phyloP scores from a whole-genome alignment of 2,888 invertebrate species.

The Sesia bembeciformis region DNA sequence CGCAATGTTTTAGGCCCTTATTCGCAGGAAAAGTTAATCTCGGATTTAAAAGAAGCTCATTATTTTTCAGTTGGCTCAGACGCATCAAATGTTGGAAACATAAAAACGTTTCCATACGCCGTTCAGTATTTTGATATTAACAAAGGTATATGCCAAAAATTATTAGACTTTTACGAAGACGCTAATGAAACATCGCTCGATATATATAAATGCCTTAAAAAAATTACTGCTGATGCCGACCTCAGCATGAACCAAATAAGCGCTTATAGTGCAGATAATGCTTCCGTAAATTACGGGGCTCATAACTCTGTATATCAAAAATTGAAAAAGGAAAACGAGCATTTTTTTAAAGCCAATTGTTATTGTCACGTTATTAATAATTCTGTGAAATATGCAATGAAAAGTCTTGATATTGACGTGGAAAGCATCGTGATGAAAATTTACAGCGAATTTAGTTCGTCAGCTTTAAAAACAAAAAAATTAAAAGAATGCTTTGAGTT shows the following conservation, averaged over 20 bases:
- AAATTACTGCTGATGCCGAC: neutral
- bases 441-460: too few relatives aligned
- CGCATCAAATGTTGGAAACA: neutral
- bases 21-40: neutral
- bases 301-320: neutral
- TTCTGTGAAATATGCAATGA: too few relatives aligned
- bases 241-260: neutral
- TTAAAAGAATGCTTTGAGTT: too few relatives aligned
- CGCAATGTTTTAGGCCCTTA: neutral
- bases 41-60: neutral
- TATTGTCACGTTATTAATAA: too few relatives aligned
- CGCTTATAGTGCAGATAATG: neutral
- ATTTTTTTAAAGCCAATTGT: too few relatives aligned
- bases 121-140: conserved; percentile 1
- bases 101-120: conserved; percentile 1
- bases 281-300: neutral
- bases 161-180: conserved; percentile 2
- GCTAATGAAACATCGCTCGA: conserved; percentile 2
- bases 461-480: too few relatives aligned
- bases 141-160: neutral
- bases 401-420: too few relatives aligned
- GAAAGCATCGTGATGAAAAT: too few relatives aligned
- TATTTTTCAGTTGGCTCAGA: neutral
- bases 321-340: too few relatives aligned
- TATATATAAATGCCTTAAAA: conserved; percentile 2